Percentiles rank a stretch among this genome's conserved stretches.
These are phyloP conservation scores for Nesogale talazaci DNA, from an alignment of 2,113 vertebrate genomes.

Conservation along the genomic window DNA sequence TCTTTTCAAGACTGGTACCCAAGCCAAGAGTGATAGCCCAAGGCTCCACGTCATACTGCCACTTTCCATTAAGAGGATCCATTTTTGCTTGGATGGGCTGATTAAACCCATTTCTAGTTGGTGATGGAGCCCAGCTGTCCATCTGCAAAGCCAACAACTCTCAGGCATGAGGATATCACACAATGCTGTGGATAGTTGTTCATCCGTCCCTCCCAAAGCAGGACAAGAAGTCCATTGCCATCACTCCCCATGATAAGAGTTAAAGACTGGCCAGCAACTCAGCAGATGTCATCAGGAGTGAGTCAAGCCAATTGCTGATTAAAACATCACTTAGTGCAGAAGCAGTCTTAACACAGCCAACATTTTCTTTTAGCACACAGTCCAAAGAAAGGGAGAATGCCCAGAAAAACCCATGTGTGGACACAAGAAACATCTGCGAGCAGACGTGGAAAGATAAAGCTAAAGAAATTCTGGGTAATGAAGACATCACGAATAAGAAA, in stretches of 20 bases:
- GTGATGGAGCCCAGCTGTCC: background rate
- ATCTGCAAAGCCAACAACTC: background rate
- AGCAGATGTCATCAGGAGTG: constrained; percentile 51
- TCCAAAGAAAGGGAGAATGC: background rate
- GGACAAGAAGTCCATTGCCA: background rate
- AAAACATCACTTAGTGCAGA: constrained; percentile 37
- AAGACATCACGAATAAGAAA: background rate
- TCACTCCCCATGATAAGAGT: background rate
- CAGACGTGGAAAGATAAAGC: background rate
- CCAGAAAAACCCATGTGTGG: background rate
- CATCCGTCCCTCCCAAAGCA: background rate
- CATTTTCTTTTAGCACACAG: background rate
- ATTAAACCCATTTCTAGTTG: background rate
- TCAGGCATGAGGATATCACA: background rate
- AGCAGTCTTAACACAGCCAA: constrained; percentile 27
- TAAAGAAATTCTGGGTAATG: background rate
- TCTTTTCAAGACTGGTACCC: constrained; percentile 26
- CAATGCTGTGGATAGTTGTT: background rate
- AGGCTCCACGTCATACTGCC: background rate
- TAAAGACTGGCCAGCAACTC: constrained; percentile 2
- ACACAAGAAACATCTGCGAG: background rate
- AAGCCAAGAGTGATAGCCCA: background rate
- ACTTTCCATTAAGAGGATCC: background rate
- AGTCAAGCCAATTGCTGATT: constrained; percentile 21
- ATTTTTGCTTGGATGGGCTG: background rate